phyloP scores from a whole-genome alignment of 2,888 invertebrate species.

The Polymixis lichenea region DNA sequence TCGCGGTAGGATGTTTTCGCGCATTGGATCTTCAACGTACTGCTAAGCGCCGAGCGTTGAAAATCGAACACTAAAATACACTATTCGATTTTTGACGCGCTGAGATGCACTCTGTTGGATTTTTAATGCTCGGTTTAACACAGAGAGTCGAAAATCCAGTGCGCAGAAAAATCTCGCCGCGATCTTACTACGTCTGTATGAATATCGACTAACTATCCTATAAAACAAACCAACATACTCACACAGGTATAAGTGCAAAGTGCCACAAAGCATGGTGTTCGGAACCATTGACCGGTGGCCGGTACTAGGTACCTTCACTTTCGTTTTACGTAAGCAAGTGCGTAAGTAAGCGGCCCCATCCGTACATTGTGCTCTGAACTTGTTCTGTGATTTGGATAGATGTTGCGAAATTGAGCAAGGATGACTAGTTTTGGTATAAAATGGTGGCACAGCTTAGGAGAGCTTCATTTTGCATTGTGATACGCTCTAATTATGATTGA shows the following conservation, averaged over 20 bases:
- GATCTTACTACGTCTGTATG: too few species aligned
- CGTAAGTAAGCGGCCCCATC: slow-evolving; percentile 50
- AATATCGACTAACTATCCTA: background rate
- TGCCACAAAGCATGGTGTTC: slow-evolving; percentile 31
- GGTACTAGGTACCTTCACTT: slow-evolving; percentile 57
- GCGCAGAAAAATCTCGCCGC: too few species aligned
- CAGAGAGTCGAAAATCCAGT: too few species aligned
- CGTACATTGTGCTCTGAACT: slow-evolving; percentile 65
- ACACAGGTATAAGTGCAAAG: slow-evolving; percentile 3
- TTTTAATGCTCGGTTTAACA: too few species aligned
- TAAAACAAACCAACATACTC: background rate
- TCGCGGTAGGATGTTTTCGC: too few species aligned
- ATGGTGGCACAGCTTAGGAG: background rate
- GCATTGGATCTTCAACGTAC: too few species aligned
- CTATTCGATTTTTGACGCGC: too few species aligned
- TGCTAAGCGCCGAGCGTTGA: too few species aligned
- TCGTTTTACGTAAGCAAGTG: slow-evolving; percentile 55
- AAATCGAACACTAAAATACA: too few species aligned
- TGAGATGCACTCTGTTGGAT: too few species aligned
- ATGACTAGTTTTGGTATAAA: background rate
- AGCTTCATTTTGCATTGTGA: too few species aligned
- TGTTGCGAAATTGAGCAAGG: slow-evolving; percentile 54
- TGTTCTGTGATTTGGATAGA: slow-evolving; percentile 52
- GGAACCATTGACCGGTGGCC: slow-evolving; percentile 49
- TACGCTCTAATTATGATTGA: too few species aligned